These are phyloP conservation scores for Rhynchomys soricoides DNA, from an alignment of 2,113 vertebrate species.

Conservation along the genomic window DNA sequence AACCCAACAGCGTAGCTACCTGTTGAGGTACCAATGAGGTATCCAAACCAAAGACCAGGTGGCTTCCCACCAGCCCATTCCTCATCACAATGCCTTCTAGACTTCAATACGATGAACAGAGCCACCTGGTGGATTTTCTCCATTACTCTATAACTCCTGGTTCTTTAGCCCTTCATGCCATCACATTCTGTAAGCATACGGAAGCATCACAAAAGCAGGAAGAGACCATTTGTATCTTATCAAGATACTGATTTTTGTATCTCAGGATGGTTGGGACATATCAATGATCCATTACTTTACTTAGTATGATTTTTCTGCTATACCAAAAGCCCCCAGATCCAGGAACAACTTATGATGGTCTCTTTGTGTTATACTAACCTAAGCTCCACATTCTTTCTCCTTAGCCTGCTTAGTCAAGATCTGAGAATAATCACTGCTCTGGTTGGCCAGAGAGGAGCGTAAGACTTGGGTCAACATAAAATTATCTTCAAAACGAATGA, in stretches of 20 bases:
- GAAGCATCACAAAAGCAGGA: background rate
- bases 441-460: background rate
- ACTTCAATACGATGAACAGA: background rate
- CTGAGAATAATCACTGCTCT: background rate
- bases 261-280: background rate
- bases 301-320: background rate
- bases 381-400: background rate
- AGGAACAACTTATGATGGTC: background rate
- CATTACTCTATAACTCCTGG: background rate
- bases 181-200: background rate
- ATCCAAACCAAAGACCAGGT: background rate
- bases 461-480: background rate
- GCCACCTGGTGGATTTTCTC: background rate
- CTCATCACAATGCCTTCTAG: background rate
- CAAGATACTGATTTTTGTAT: background rate
- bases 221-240: background rate
- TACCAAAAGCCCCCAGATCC: background rate
- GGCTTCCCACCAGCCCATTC: background rate
- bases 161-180: background rate
- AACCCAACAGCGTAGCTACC: accelerated
- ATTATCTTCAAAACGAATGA: background rate
- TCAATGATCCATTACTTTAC: background rate
- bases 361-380: background rate
- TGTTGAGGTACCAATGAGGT: background rate
- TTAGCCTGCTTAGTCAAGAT: too few relatives aligned